Base-by-base conservation (phyloP, 2,888 invertebrate species). In the Pilophorus perplexus region DNA sequence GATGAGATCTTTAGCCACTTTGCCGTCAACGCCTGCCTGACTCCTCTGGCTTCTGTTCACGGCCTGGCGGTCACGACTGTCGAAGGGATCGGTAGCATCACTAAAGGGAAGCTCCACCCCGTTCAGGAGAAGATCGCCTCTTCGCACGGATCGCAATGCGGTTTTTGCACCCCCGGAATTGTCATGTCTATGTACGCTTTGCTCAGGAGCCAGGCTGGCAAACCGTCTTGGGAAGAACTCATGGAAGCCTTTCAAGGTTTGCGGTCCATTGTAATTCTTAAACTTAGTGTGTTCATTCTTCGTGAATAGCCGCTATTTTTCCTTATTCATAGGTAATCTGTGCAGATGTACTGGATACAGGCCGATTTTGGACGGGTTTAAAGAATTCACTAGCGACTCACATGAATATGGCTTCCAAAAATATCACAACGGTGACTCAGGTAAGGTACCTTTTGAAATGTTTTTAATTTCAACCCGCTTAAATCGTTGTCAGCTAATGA, bases 101-200 rank as follows among this genome's bases (percentile, higher is more conserved):
- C 82, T 76, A 86, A 85, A 1, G 28, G 18, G 14, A 83, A 82
- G 68, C 79, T 93, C 23, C 93, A 94, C 77, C 89, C 93, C 0
- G 88, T 90, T 0, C 94, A 94, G 79, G 90, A 92, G 74, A 80
- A 92, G 71, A 83, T 95, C 70, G 93, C 93, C 0, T 89, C 89
- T 78, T 83, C 91, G 0, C 93, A 96, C 74, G 96, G 96, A 0
- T 91, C 94, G 0, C 96, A 96, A 77, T 96, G 95, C 75, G 95
- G 95, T 0, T 95, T 93, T 76, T 95, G 94, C 74, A 95, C 95
- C 0, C 95, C 95, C 0, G 96, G 96, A 23, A 93, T 97, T 69
- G 91, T 97, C 0, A 97, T 97, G 96, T 94, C 95, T 0, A 93
- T 96, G 93, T 96, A 95, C 74, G 81, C 93, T 0, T 79, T 96